Evolutionary conservation across 2,888 invertebrate genomes (phyloP).

Genomic region (Azorinus chamasolen): DNA sequence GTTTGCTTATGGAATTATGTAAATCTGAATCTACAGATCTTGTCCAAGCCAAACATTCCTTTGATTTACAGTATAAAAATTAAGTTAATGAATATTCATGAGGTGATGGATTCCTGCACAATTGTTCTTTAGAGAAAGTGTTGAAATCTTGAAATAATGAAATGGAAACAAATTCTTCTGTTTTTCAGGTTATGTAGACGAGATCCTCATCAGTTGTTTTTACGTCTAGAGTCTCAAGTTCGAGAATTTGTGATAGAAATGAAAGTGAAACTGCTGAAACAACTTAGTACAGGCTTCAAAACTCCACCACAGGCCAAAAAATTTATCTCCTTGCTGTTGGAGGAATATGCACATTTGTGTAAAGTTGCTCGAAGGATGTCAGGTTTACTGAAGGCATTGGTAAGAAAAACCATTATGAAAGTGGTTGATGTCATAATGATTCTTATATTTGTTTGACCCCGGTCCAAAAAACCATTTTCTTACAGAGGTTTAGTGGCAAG

Average conservation of each 20-base stretch:
- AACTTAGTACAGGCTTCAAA: conserved; percentile 87
- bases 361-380: conserved; percentile 89
- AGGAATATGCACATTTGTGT: conserved; percentile 90
- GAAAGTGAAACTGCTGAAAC: conserved; percentile 88
- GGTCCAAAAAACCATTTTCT: too few relatives aligned
- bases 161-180: background rate
- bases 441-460: too few relatives aligned
- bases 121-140: too few relatives aligned
- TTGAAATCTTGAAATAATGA: too few relatives aligned
- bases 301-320: conserved; percentile 88
- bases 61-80: too few relatives aligned
- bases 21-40: too few relatives aligned
- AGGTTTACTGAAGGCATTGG: conserved; percentile 89
- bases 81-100: too few relatives aligned
- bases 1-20: too few relatives aligned
- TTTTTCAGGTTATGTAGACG: conserved; percentile 83
- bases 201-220: conserved; percentile 90
- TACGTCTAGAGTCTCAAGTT: conserved; percentile 89
- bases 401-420: conserved; percentile 72
- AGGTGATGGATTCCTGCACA: too few relatives aligned
- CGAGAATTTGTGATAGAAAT: conserved; percentile 90
- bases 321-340: conserved; percentile 89
- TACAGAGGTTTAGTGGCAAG: too few relatives aligned
- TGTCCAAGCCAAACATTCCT: too few relatives aligned
- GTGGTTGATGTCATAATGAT: too few relatives aligned